Base-by-base conservation (phyloP, 1,140 invertebrate species). In the Prorops nasuta region DNA sequence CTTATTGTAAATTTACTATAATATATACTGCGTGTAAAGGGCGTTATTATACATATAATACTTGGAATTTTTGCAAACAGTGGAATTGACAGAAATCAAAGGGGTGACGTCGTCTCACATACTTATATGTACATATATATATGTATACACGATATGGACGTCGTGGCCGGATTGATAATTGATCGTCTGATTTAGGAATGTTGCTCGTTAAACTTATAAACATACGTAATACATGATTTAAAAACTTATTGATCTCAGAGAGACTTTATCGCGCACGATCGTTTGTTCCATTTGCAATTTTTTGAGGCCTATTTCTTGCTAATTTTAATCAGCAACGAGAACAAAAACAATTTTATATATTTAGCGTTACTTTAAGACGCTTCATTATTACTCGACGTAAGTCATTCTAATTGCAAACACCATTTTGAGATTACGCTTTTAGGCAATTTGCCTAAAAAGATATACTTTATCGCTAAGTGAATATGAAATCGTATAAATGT, bases 361-460 rank as follows among this genome's bases (percentile, higher is more conserved):
- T n/a, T n/a, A n/a, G n/a, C n/a, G n/a, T n/a, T n/a, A n/a, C n/a
- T n/a, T n/a, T n/a, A n/a, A n/a, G n/a, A n/a, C n/a, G n/a, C n/a
- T n/a, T n/a, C n/a, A n/a, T n/a, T n/a, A n/a, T n/a, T n/a, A n/a
- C n/a, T n/a, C n/a, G n/a, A n/a, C n/a, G n/a, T n/a, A n/a, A n/a
- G n/a, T n/a, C n/a, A n/a, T 35, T 35, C 31, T 41, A 35, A 32
- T 49, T 32, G 40, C 38, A 22, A 48, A 40, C 20, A 49, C 45
- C 45, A 17, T 42, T 49, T 37, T 49, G 34, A 53, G 32, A 53
- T 49, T 53, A 53, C 14, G 22, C 20, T 43, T 38, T 53, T 43
- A 53, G 22, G 15, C 24, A 39, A 6, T 31, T 15, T 16, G 36
- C 12, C 17, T 7, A 42, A 19, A 9, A 51, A 22, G 45, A 51